Percentiles rank a stretch among this genome's conserved stretches.
phyloP scores from a whole-genome alignment of 2,113 vertebrate species.

The Gallinago jamesoni region DNA sequence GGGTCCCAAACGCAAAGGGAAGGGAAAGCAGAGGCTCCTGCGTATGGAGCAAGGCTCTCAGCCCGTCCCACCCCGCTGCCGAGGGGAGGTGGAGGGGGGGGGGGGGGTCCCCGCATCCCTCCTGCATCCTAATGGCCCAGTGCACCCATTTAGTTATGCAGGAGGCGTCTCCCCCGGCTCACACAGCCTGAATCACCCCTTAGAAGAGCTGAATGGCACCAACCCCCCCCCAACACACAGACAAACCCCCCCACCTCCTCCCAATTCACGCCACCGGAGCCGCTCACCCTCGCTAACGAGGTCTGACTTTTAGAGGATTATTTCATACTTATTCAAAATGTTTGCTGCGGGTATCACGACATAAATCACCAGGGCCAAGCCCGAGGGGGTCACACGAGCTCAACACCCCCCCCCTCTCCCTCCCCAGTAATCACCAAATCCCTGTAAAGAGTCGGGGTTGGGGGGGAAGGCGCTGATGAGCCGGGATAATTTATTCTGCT shows the following conservation, averaged over 20 bases:
- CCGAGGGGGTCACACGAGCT: neutral
- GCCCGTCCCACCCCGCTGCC: neutral
- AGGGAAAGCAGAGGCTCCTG: neutral
- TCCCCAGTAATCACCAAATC: neutral
- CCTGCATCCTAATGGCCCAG: neutral
- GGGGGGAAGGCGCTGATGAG: neutral
- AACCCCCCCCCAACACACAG: neutral
- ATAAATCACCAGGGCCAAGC: neutral
- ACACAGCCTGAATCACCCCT: conserved; percentile 3
- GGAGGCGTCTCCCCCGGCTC: neutral
- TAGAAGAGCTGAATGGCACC: neutral
- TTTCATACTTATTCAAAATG: conserved; percentile 7
- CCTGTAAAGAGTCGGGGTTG: neutral
- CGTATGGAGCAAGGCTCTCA: neutral
- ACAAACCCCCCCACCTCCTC: neutral
- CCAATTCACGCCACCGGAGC: neutral
- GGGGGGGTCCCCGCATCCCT: neutral
- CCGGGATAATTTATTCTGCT: conserved; percentile 46
- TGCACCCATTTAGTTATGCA: conserved; percentile 25
- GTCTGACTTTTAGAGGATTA: neutral
- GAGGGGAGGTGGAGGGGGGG: neutral
- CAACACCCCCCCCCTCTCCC: neutral
- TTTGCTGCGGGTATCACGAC: neutral
- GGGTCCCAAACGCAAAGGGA: neutral
- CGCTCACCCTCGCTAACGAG: neutral